Conservation (phyloP, 2,888 invertebrate species). For the Cybosia mesomella region DNA sequence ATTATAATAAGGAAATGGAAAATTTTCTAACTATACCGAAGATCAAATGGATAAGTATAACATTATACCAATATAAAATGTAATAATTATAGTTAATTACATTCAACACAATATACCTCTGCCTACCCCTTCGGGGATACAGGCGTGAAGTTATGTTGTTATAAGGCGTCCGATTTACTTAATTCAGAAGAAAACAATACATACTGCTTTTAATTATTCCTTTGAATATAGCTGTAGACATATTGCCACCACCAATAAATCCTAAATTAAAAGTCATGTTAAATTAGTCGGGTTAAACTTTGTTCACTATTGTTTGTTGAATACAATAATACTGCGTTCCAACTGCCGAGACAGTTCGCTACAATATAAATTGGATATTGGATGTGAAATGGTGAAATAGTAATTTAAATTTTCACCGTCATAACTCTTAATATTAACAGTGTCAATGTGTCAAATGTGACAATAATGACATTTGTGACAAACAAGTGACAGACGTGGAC, state of each 20-base stretch:
- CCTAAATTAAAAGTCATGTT: slow-evolving; percentile 84
- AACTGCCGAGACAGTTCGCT: neutral
- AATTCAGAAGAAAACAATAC: neutral
- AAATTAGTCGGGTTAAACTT: neutral
- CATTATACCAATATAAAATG: too few species aligned
- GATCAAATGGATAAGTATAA: too few species aligned
- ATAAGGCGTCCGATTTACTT: neutral
- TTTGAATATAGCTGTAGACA: slow-evolving; percentile 94
- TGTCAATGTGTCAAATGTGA: neutral
- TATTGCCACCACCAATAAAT: slow-evolving; percentile 96
- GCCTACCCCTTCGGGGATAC: too few species aligned
- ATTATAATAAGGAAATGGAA: too few species aligned
- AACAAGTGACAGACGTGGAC: neutral
- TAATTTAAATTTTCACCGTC: neutral
- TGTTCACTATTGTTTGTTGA: neutral
- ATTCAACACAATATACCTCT: too few species aligned
- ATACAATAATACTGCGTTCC: neutral
- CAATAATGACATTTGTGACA: neutral
- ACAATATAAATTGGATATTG: neutral
- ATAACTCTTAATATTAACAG: too few species aligned
- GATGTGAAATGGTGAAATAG: neutral
- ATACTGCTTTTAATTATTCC: slow-evolving; percentile 91
- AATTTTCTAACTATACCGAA: too few species aligned
- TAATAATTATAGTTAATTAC: neutral
- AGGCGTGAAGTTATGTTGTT: neutral